Evolutionary conservation across 2,888 invertebrate genomes (phyloP).

Genomic region (Oligia fasciuncula): DNA sequence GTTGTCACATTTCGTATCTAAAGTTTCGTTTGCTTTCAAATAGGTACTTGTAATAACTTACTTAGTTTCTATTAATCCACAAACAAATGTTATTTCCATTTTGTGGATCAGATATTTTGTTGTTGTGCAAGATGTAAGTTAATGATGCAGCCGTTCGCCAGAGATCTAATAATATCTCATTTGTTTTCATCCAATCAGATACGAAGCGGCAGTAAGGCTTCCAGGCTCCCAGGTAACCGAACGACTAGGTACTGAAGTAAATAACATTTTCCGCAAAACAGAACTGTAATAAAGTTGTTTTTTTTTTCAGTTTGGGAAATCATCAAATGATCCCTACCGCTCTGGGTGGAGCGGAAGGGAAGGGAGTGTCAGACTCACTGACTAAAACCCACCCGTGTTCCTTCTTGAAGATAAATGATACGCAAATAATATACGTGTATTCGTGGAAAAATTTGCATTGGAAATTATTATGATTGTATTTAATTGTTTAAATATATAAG

Average conservation of each 20-base stretch:
- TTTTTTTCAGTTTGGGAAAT: too few relatives aligned
- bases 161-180: slow-evolving; percentile 47
- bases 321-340: too few relatives aligned
- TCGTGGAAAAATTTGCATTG: neutral
- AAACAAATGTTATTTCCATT: neutral
- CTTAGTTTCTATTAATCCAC: neutral
- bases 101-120: neutral
- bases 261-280: slow-evolving; percentile 39
- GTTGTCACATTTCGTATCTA: neutral
- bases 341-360: too few relatives aligned
- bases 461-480: slow-evolving; percentile 9
- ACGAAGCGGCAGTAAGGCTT: neutral
- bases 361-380: too few relatives aligned
- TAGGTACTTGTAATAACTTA: neutral
- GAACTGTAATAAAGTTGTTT: neutral
- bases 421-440: neutral
- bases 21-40: too few relatives aligned
- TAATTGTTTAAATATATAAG: slow-evolving; percentile 19
- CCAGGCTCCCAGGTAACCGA: slow-evolving; percentile 6
- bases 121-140: slow-evolving; percentile 12
- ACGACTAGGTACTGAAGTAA: slow-evolving; percentile 9
- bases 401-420: neutral
- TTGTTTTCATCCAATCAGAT: slow-evolving; percentile 46
- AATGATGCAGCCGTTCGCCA: slow-evolving; percentile 19
- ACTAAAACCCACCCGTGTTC: too few relatives aligned